Base-by-base conservation (phyloP, 2,113 vertebrate species). In the Rutilus rutilus region DNA sequence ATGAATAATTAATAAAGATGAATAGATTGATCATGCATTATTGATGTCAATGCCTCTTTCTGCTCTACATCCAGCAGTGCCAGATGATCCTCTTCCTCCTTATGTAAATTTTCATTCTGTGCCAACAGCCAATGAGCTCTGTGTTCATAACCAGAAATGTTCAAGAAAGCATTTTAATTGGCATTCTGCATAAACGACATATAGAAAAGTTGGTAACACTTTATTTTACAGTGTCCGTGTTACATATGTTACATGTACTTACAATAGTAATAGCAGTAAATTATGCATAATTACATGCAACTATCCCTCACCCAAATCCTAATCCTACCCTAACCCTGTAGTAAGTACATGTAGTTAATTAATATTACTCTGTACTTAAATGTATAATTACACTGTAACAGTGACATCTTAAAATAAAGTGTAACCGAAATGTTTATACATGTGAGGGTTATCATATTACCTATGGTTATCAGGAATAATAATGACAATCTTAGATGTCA, bases 1-100 rank as follows among this genome's bases (percentile, higher is more conserved):
- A 93, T 94, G 93, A 92, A 94, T 93, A 93, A 92, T 92, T 93
- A 92, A 95, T 92, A 54, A 69, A 65, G 91, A 90, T 91, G 85
- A 90, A 78, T 82, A 81, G 89, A 94, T 95, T 91, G 94, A 94
- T 93, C 90, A 94, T 94, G 88, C 84, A 94, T 93, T 78, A 82
- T 74, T 87, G 86, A 83, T 85, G 78, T 23, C 52, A 64, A 47
- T 82, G 57, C 54, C 30, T 78, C 30, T 36, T 73, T 86, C 85
- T 84, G 69, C 79, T 82, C 57, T 82, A 64, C 12, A 81, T 78
- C 36, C 30, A 82, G 73, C 36, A 71, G 52, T 77, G 30, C 50
- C 52, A 82, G 69, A 87, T 69, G 42, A 84, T 75, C 52, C 59
- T 84, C 74, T 50, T 33, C 74, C 73, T 77, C 83, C 47, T 69